A percentile compares a stretch with the other conserved stretches of the same genome.
phyloP scores from a whole-genome alignment of 2,888 invertebrate species.

The Brenthis ino region DNA sequence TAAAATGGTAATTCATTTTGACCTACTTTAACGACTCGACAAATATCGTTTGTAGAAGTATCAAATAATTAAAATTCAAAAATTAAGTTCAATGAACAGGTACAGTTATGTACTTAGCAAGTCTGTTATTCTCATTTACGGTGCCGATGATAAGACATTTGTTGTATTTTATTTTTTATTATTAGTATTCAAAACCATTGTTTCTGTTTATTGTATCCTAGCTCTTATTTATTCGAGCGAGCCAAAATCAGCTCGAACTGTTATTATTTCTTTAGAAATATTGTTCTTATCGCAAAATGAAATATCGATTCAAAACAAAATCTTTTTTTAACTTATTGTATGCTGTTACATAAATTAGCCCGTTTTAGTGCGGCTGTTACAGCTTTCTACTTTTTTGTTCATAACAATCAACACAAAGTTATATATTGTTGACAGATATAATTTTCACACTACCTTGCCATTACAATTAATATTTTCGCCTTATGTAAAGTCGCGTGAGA shows the following conservation, averaged over 20 bases:
- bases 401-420: neutral
- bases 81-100: constrained; percentile 24
- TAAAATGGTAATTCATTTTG: no score
- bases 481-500: constrained; percentile 38
- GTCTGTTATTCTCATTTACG: no score
- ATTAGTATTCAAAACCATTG: no score
- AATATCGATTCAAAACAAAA: neutral
- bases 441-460: constrained; percentile 22
- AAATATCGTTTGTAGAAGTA: constrained; percentile 19
- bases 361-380: no score
- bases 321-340: no score
- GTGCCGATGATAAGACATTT: no score
- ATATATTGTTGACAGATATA: constrained; percentile 8
- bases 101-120: constrained; percentile 8
- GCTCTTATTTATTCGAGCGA: no score
- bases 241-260: no score
- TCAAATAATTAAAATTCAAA: constrained; percentile 25
- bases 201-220: no score
- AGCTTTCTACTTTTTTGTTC: neutral
- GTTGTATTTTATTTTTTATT: no score
- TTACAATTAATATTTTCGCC: constrained; percentile 15
- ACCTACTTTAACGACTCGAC: constrained; percentile 4
- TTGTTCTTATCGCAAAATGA: no score
- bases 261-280: no score
- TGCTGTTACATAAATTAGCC: neutral